Evolutionary conservation across 2,888 invertebrate species (phyloP), one percentile per base, ranked within the genome.

Genomic region (Nomada fucata): DNA sequence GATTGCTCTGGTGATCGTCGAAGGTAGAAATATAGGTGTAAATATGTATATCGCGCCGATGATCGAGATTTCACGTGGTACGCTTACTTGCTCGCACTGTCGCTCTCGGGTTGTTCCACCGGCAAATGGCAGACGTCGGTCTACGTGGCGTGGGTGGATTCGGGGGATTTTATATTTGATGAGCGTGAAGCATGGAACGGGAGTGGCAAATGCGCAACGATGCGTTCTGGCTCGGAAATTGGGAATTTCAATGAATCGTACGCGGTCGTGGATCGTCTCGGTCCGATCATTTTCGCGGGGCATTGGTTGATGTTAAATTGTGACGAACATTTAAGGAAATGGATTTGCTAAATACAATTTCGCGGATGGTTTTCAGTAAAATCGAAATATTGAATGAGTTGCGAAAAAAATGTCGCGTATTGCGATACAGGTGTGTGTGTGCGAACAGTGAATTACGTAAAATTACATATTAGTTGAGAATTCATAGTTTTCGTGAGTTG

Each of bases 131-230:
- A 55, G 36, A 26, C 60, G 55, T 47, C 71, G 42, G 29, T 42
- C 50, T 70, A 76, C 63, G 79, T 65, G 86, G 79, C 75, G 79
- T 29, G 26, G 53, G 81, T 75, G 74, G 86, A 85, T 86, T 79
- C 72, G 70, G 64, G 77, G 87, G 87, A 85, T 89, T 89, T 91
- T 87, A 88, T 76, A 79, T 88, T 88, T 86, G 87, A 85, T 74
- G 87, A 74, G 88, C 85, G 85, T 82, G 87, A 85, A 85, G 87
- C 86, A 84, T 85, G 88, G 84, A 89, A 91, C 86, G 76, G 82
- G 85, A 64, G 59, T 69, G 79, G 69, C 55, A 64, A 82, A 82
- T 80, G 77, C 75, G 76, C 86, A 82, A 70, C 76, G 87, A 70
- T 68, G 88, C 82, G 78, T 87, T 77, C 53, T 64, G 55, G 50